phyloP scores from a whole-genome alignment of 2,113 vertebrate species.

The Gyps fulvus region DNA sequence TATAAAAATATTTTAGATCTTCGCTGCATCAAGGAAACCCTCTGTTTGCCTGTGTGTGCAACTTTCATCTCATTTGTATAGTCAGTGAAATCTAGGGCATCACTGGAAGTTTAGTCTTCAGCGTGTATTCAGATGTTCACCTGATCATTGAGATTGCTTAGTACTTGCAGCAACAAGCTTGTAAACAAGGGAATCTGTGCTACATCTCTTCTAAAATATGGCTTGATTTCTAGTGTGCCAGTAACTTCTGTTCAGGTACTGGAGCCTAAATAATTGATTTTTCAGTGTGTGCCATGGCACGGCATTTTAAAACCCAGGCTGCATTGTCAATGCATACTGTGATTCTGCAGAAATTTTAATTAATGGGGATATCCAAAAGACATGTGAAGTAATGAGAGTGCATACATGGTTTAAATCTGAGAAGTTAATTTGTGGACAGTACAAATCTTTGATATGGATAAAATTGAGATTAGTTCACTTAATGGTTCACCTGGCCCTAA shows the following conservation, averaged over 20 bases:
- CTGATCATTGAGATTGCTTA: background rate
- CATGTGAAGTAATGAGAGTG: background rate
- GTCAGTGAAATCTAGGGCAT: background rate
- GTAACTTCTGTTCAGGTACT: background rate
- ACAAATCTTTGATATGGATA: background rate
- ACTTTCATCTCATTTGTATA: background rate
- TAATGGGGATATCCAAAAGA: background rate
- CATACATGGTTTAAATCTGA: background rate
- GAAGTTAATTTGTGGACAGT: background rate
- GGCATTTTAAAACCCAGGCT: background rate
- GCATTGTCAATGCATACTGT: rapidly evolving
- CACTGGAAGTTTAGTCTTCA: background rate
- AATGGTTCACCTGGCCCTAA: constrained; percentile 10
- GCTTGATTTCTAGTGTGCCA: background rate
- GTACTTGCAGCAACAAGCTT: background rate
- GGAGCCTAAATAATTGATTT: constrained; percentile 8
- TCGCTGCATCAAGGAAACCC: background rate
- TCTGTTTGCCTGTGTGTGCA: background rate
- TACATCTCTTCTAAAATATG: background rate
- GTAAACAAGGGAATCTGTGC: background rate
- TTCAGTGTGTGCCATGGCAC: background rate
- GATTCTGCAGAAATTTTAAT: background rate
- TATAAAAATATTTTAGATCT: background rate
- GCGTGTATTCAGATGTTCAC: background rate
- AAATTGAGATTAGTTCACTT: constrained; percentile 43